Base-by-base conservation (phyloP, 2,888 invertebrate genomes). In the Ophion ellenae region DNA sequence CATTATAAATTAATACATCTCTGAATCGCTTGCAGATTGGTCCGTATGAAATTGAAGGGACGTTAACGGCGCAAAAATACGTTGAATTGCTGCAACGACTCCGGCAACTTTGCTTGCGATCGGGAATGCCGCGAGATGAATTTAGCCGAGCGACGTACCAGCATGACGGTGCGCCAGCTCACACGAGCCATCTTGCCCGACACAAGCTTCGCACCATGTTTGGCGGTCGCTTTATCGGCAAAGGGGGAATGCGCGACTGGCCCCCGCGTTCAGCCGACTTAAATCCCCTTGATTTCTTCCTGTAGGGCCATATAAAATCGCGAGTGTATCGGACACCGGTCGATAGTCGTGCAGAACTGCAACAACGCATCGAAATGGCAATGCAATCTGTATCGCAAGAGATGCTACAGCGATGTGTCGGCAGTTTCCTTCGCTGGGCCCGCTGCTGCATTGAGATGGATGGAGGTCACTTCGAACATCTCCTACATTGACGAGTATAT, bases 51-150 rank as follows among this genome's bases (percentile, higher is more conserved):
- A 14, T 57, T 10, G 57, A 57, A 11, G 57, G 11, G 1, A 57
- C 0, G 6, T 14, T 57, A 57, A 57, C 57, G 57, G 10, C 57
- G 57, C 57, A 1, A 6, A 57, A 57, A 14, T 57, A 57, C n/a
- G 57, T 57, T n/a, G 57, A 57, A 57, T 57, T n/a, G 57, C 5
- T 57, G n/a, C 57, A 57, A 57, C 14, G 14, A 5, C n/a, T 57
- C 57, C n/a, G 14, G n/a, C n/a, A n/a, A 57, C 14, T 57, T 57
- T 57, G n/a, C 57, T 57, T 57, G 57, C 57, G 57, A 57, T 57
- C 57, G 57, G 57, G 57, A 57, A n/a, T 57, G 57, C 57, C n/a
- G n/a, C 57, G 57, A 57, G n/a, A 57, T 10, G 57, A 57, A 57
- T 14, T 17, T 0, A 4, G 10, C 57, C n/a, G 57, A 57, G 57